Percentiles rank a stretch among this genome's conserved stretches.
phyloP scores from a whole-genome alignment of 2,113 vertebrate species.

The Anoplopoma fimbria region DNA sequence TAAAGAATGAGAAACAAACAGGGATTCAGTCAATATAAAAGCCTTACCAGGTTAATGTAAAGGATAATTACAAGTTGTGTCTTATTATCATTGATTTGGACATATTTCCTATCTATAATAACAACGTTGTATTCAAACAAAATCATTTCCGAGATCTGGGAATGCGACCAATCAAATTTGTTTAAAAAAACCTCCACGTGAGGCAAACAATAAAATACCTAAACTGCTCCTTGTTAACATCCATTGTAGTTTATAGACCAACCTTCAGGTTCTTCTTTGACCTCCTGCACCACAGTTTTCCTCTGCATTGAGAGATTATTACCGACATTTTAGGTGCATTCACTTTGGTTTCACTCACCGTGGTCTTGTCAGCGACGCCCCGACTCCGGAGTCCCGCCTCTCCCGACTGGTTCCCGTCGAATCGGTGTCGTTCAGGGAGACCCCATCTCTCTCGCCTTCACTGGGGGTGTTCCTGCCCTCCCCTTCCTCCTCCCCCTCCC shows the following conservation, averaged over 20 bases:
- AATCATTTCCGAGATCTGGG: not conserved
- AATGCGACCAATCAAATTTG: not conserved
- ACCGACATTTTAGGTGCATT: not conserved
- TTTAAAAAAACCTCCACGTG: too few species aligned
- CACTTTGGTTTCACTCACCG: conserved; percentile 79
- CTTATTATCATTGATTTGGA: not conserved
- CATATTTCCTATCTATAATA: not conserved
- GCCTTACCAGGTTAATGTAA: not conserved
- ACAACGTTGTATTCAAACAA: not conserved
- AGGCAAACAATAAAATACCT: not conserved
- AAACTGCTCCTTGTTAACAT: not conserved
- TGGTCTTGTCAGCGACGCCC: conserved; percentile 94
- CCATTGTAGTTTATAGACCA: not conserved
- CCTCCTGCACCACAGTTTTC: not conserved
- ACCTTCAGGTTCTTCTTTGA: not conserved
- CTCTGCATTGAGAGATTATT: not conserved
- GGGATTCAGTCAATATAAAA: not conserved
- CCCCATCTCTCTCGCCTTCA: conserved; percentile 90
- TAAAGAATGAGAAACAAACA: not conserved
- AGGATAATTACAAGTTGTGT: not conserved
- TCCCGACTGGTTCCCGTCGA: conserved; percentile 89
- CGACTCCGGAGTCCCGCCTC: conserved; percentile 96
- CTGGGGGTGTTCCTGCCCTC: conserved; percentile 91
- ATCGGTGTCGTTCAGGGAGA: conserved; percentile 92
- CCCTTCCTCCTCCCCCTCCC: conserved; percentile 80